phyloP scores from a whole-genome alignment of 2,797 vertebrate genomes.

The Eulemur mongoz region DNA sequence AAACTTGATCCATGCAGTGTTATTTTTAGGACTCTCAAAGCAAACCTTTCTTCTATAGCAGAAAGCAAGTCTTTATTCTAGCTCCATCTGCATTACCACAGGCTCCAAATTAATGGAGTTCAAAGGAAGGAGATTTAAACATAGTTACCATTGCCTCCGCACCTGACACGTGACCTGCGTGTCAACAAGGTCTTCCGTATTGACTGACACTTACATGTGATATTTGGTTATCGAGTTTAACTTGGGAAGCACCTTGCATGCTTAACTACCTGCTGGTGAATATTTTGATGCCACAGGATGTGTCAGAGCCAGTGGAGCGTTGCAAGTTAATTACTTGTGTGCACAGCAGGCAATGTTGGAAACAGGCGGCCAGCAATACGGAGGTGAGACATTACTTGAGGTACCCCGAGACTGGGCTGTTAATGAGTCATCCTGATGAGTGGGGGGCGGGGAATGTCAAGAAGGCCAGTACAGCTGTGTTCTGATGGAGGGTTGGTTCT shows the following conservation, averaged over 20 bases:
- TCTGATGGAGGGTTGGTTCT: slow-evolving; percentile 72
- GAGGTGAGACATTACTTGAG: slow-evolving; percentile 81
- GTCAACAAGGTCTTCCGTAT: not conserved
- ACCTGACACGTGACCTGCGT: not conserved
- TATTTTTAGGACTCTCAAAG: not conserved
- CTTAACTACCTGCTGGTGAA: slow-evolving; percentile 81
- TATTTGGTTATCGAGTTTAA: slow-evolving; percentile 76
- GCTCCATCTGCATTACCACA: not conserved
- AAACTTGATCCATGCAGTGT: not conserved
- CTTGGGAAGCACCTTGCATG: slow-evolving; percentile 80
- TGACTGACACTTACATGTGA: not conserved
- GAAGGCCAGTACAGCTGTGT: slow-evolving; percentile 75
- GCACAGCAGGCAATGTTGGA: slow-evolving; percentile 80
- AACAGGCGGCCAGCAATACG: slow-evolving; percentile 76
- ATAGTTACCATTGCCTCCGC: accelerated
- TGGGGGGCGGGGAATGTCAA: slow-evolving; percentile 71
- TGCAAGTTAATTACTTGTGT: slow-evolving; percentile 85
- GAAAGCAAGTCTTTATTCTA: not conserved
- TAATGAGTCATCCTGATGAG: slow-evolving; percentile 81
- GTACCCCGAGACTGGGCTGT: slow-evolving; percentile 76
- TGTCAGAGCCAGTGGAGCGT: slow-evolving; percentile 82
- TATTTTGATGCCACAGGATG: slow-evolving; percentile 78
- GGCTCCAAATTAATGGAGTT: not conserved
- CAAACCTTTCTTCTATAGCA: not conserved
- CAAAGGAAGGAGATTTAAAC: not conserved